Percentiles rank a stretch among this genome's conserved stretches.
Conservation (phyloP, 2,113 vertebrate genomes). For the Bucco capensis region DNA sequence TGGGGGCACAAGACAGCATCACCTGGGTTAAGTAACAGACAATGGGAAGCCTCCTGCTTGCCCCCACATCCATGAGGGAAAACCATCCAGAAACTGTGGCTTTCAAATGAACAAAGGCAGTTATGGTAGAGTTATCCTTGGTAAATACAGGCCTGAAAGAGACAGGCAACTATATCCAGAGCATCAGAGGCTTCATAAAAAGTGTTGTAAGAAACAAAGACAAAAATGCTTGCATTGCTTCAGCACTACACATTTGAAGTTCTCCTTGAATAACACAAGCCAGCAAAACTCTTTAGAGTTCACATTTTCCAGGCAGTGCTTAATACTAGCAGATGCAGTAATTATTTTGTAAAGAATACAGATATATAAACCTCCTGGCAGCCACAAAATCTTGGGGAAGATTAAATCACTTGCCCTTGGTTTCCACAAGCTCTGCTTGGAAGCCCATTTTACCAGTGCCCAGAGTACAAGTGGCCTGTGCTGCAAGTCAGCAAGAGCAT, state of each 20-base stretch:
- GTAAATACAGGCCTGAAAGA: neutral
- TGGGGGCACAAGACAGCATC: neutral
- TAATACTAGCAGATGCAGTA: neutral
- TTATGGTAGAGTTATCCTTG: neutral
- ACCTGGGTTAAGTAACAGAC: neutral
- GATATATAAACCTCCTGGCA: neutral
- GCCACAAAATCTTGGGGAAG: neutral
- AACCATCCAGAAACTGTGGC: neutral
- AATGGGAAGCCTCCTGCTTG: neutral
- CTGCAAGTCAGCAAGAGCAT: neutral
- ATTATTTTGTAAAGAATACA: neutral
- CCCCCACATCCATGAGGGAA: rapidly evolving
- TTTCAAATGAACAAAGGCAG: neutral
- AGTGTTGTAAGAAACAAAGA: neutral
- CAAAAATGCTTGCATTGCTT: neutral
- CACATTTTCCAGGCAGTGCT: neutral
- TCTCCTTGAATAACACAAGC: neutral
- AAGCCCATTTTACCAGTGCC: neutral
- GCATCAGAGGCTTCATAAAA: neutral
- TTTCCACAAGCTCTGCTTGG: neutral
- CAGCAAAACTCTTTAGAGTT: neutral
- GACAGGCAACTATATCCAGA: neutral
- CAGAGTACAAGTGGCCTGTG: neutral
- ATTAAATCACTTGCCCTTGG: neutral
- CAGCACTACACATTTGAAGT: neutral